These are phyloP conservation scores for Isotomurus palustris DNA, from an alignment of 2,888 invertebrate genomes.

Conservation along the genomic window DNA sequence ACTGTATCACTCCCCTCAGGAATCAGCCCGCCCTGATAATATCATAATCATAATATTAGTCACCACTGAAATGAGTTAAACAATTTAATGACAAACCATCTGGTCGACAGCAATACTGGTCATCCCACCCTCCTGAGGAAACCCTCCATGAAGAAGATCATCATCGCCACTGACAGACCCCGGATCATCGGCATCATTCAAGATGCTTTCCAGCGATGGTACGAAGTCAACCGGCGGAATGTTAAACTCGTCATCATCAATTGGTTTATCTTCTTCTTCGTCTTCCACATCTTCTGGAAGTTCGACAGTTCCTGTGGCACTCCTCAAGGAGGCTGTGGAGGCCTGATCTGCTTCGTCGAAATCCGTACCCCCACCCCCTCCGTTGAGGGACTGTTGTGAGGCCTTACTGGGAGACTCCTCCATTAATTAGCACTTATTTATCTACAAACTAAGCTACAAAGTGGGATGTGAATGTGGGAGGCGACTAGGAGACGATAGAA, in stretches of 20 bases:
- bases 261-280: slow-evolving; percentile 52
- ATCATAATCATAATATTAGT: too few relatives aligned
- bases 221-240: slow-evolving; percentile 69
- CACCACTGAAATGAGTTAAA: too few relatives aligned
- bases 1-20: slow-evolving; percentile 46
- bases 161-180: slow-evolving; percentile 48
- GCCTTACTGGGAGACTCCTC: background rate
- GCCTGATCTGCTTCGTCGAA: slow-evolving; percentile 16
- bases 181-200: slow-evolving; percentile 60
- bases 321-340: slow-evolving; percentile 14
- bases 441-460: too few relatives aligned
- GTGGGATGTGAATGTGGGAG: too few relatives aligned
- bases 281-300: slow-evolving; percentile 12
- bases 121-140: too few relatives aligned
- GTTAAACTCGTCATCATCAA: slow-evolving; percentile 76
- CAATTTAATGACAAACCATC: too few relatives aligned
- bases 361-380: background rate
- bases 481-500: too few relatives aligned
- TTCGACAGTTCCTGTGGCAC: slow-evolving; percentile 12
- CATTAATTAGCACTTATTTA: too few relatives aligned
- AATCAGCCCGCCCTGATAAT: slow-evolving; percentile 26
- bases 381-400: too few relatives aligned
- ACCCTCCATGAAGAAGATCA: slow-evolving; percentile 14
- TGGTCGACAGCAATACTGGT: too few relatives aligned
- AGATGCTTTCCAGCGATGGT: slow-evolving; percentile 74